Evolutionary conservation across 1,140 invertebrate genomes (phyloP), one percentile per base, ranked within the genome.

Genomic region (Laupala kohalensis): DNA sequence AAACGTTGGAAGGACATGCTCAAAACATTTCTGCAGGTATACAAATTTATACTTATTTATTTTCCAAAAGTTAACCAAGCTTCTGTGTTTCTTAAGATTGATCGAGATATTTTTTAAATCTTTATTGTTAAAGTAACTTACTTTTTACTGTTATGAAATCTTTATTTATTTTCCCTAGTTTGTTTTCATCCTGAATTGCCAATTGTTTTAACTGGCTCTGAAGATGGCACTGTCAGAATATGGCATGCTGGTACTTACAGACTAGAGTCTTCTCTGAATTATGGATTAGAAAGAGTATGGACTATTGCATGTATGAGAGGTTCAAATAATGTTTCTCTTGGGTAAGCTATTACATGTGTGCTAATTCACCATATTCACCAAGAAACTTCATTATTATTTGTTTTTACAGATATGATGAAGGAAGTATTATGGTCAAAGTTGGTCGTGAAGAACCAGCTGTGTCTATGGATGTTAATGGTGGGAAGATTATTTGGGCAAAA

Each of bases 401-500:
- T 74, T 74, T 72, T 74, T 64, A 75, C 74, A 85, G 86, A 29
- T 99, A 99, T 79, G 98, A 99, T 80, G 97, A 99, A 81, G 97
- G 98, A 19, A 97, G 95, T 74, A 96, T 99, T 71, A 92, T 98
- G 81, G 92, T 99, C 3, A 99, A 97, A 82, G 88, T 99, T 13
- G 98, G 98, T 6, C 85, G 97, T 37, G 98, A 99, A 79, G 97
- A 99, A 78, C 98, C 98, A 3, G 97, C 97, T 0, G 96, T 99
- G 76, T 98, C 96, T 0, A 99, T 99, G 98, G 98, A 99, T 81
- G 90, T 91, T 0, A 91, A 90, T 76, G 96, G 97, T 67, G 96
- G 96, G 64, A 99, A 99, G 85, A 98, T 99, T 66, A 92, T 99
- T 63, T 99, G 96, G 96, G 97, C 97, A 0, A 91, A 92, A 76